A percentile compares a stretch with the other conserved stretches of the same genome.
Conservation (phyloP, 1,140 invertebrate species). For the Tribolium castaneum region DNA sequence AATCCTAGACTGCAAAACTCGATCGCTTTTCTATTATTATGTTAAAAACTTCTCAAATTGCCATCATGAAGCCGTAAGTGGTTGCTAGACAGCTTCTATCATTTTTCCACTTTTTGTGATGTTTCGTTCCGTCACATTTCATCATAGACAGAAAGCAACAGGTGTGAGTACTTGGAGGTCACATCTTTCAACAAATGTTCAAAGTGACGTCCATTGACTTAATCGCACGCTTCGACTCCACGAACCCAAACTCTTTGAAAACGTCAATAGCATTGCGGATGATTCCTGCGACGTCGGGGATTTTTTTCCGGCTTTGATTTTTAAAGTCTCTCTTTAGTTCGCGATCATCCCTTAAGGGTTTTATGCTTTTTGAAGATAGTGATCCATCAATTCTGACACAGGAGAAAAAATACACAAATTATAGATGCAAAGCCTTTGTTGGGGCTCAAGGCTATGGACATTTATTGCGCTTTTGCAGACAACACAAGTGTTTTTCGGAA, state of each 20-base stretch:
- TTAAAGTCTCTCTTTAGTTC: neutral
- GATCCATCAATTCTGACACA: neutral
- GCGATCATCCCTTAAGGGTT: neutral
- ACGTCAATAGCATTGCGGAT: conserved; percentile 19
- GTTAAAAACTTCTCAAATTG: no score
- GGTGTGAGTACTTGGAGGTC: conserved; percentile 19
- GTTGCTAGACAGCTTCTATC: no score
- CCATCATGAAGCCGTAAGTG: no score
- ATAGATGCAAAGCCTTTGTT: neutral
- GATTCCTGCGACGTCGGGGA: neutral
- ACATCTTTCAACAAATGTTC: conserved; percentile 13
- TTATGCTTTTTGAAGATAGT: neutral
- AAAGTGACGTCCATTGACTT: conserved; percentile 19
- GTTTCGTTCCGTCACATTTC: conserved; percentile 2
- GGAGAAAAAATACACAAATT: neutral
- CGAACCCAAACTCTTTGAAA: conserved; percentile 9
- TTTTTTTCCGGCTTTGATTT: neutral
- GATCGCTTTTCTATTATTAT: no score
- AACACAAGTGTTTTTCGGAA: no score
- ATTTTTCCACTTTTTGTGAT: neutral
- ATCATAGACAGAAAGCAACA: conserved; percentile 1
- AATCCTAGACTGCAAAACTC: no score
- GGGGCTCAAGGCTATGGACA: neutral
- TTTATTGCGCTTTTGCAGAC: neutral
- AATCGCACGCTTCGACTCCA: conserved; percentile 5